phyloP scores from a whole-genome alignment of 1,140 invertebrate species.

The Temnothorax nylanderi region DNA sequence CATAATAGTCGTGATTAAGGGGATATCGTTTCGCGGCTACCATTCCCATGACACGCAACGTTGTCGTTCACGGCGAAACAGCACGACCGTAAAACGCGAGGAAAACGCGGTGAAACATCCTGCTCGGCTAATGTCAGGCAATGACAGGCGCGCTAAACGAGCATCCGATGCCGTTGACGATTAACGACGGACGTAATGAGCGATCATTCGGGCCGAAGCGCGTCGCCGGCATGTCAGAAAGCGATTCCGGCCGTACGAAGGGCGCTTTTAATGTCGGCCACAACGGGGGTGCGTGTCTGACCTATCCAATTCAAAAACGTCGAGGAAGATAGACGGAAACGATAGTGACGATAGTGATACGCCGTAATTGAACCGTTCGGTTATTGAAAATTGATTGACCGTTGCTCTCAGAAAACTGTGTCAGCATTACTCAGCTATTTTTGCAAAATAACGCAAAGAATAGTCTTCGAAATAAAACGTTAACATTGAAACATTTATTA shows the following conservation, averaged over 20 bases:
- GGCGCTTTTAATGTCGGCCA: slow-evolving; percentile 66
- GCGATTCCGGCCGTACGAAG: slow-evolving; percentile 50
- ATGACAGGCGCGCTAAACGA: slow-evolving; percentile 55
- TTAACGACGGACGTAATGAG: slow-evolving; percentile 67
- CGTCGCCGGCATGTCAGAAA: slow-evolving; percentile 51
- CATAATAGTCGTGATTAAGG: slow-evolving; percentile 41
- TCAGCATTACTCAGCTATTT: not conserved
- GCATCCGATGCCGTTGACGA: slow-evolving; percentile 41
- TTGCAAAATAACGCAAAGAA: not conserved
- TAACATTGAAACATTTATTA: not conserved
- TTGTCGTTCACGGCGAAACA: not conserved
- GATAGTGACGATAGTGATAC: slow-evolving; percentile 1
- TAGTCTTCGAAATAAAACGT: not conserved
- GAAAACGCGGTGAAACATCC: slow-evolving; percentile 38
- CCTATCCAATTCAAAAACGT: slow-evolving; percentile 26
- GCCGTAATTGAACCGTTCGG: not conserved
- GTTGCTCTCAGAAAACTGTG: not conserved
- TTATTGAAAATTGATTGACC: slow-evolving; percentile 48
- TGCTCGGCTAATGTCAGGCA: slow-evolving; percentile 42
- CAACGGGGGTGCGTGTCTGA: not conserved
- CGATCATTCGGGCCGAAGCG: slow-evolving; percentile 56
- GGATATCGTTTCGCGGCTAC: slow-evolving; percentile 14
- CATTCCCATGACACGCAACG: not conserved
- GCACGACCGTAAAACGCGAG: slow-evolving; percentile 11
- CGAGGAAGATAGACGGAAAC: not conserved